These are phyloP conservation scores for Fabriciana adippe DNA, from an alignment of 2,888 invertebrate genomes.

Conservation along the genomic window DNA sequence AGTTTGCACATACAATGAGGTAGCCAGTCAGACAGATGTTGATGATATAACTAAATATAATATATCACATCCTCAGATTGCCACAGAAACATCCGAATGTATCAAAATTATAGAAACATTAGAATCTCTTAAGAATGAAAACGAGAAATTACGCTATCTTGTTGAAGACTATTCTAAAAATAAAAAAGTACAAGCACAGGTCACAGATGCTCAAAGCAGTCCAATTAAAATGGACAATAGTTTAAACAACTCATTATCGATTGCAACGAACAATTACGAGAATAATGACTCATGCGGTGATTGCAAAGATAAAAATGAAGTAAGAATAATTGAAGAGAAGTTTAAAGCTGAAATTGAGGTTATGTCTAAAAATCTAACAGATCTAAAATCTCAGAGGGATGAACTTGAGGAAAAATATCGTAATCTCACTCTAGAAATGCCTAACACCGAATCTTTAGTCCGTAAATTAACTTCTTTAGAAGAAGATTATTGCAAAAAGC, in stretches of 20 bases:
- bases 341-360: conserved; percentile 47
- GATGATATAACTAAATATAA: conserved; percentile 45
- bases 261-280: conserved; percentile 6
- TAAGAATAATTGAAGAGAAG: conserved; percentile 39
- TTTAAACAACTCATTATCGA: not conserved
- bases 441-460: conserved; percentile 54
- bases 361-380: conserved; percentile 48
- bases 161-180: conserved; percentile 44
- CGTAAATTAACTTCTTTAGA: conserved; percentile 56
- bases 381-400: conserved; percentile 51
- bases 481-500: conserved; percentile 53
- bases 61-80: conserved; percentile 46
- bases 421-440: conserved; percentile 56
- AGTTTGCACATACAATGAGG: conserved; percentile 55
- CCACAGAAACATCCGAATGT: conserved; percentile 46
- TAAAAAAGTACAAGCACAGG: conserved; percentile 34
- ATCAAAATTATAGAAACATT: conserved; percentile 48
- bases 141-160: conserved; percentile 51
- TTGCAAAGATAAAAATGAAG: conserved; percentile 44
- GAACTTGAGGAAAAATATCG: conserved; percentile 59
- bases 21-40: conserved; percentile 54
- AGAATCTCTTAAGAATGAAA: conserved; percentile 55
- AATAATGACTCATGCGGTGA: conserved; percentile 39
- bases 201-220: conserved; percentile 49
- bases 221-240: conserved; percentile 45